Conservation (phyloP, 2,113 vertebrate genomes). For the Peromyscus leucopus region DNA sequence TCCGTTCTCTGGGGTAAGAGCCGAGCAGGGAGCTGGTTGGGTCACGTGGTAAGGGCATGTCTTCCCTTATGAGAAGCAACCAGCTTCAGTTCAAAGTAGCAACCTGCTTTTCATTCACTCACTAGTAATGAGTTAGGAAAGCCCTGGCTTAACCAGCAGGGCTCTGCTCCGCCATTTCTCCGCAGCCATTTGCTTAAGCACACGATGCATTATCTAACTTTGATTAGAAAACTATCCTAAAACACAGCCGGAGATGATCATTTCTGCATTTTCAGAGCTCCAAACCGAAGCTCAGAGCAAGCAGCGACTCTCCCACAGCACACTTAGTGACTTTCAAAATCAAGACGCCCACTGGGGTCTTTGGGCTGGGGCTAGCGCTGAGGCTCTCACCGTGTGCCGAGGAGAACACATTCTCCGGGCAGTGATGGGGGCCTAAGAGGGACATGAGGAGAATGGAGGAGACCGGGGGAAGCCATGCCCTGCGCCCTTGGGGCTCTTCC, state of each 20-base stretch:
- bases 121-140: accelerated
- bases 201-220: not conserved
- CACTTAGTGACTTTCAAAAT: not conserved
- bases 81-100: not conserved
- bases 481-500: not conserved
- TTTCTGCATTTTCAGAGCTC: not conserved
- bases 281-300: not conserved
- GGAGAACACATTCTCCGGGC: not conserved
- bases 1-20: not conserved
- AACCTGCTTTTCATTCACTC: too few relatives aligned
- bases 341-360: not conserved
- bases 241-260: not conserved
- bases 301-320: not conserved
- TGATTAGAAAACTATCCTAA: not conserved
- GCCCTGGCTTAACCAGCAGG: accelerated
- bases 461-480: not conserved
- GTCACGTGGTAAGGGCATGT: not conserved
- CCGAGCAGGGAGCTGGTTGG: not conserved
- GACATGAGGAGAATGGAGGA: not conserved
- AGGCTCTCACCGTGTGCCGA: not conserved
- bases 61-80: not conserved
- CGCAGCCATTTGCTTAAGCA: not conserved
- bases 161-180: not conserved
- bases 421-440: accelerated
- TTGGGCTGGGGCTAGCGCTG: not conserved